Base-by-base conservation (phyloP, 2,888 invertebrate species). In the Drosophila atroscutellata region DNA sequence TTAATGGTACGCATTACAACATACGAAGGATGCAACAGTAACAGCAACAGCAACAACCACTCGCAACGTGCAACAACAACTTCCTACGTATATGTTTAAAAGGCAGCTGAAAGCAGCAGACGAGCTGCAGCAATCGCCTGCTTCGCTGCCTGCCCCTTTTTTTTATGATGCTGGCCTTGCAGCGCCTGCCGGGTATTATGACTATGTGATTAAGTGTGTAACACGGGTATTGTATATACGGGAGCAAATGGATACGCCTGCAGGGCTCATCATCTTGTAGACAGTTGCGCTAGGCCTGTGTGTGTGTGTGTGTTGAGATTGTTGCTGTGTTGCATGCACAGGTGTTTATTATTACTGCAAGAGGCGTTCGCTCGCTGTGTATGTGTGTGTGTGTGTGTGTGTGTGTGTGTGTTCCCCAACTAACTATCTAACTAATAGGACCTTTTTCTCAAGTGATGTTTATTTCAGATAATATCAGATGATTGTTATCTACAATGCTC, bases 1-100 rank as follows among this genome's bases (percentile, higher is more conserved):
- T 84, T 86, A 80, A 82, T 86, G 86, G 82, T 81, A 83, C 82
- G 82, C 80, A 87, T 83, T 87, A 81, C 85, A 85, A 67, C 83
- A 69, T 62, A 49, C 58, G 74, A 72, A 77, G 80, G 82, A 82
- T 82, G 83, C 67, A 68, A 55, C 55, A 45, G 37, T 47, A 63
- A 47, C 54, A 37, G 18, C 57, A 63, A 76, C 13, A n/a, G 28
- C 37, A 55, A 50, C 52, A n/a, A 32, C 54, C 58, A 76, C 20
- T 70, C 2, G 72, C 54, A 71, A 61, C 68, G 50, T 80, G 34
- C 45, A 56, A 52, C 49, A 54, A 28, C 59, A 60, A 64, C 66
- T 15, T 5, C 45, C 45, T 45, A 45, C 45, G 45, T 45, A 8
- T 45, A 24, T 45, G 45, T 8, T 45, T 15, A 45, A 45, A 45